A percentile compares a stretch with the other conserved stretches of the same genome.
phyloP scores from a whole-genome alignment of 2,113 vertebrate genomes.

The Actinemys pallida region DNA sequence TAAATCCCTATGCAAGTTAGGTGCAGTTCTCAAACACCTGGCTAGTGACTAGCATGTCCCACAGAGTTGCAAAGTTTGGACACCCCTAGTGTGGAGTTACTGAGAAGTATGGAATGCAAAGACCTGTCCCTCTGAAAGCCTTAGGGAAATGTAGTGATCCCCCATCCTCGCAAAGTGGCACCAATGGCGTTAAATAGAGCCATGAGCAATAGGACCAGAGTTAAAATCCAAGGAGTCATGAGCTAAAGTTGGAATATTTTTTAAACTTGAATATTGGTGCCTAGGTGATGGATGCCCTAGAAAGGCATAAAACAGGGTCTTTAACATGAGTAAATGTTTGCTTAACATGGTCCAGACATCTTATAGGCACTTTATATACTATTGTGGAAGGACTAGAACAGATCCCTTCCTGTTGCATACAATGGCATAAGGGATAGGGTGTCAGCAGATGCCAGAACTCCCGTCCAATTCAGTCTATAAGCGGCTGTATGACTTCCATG shows the following conservation, averaged over 20 bases:
- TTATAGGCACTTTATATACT: not conserved
- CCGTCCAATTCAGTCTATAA: slow-evolving; percentile 33
- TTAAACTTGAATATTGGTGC: not conserved
- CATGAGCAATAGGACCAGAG: not conserved
- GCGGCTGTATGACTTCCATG: not conserved
- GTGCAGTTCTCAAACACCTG: not conserved
- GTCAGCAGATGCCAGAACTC: not conserved
- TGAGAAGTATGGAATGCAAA: fast-evolving
- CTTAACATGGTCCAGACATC: not conserved
- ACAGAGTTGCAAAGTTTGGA: not conserved
- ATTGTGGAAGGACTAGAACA: not conserved
- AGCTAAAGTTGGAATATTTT: not conserved
- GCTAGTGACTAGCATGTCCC: not conserved
- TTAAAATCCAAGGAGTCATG: not conserved
- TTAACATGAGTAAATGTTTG: not conserved
- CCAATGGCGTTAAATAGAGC: not conserved
- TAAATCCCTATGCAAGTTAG: slow-evolving; percentile 25
- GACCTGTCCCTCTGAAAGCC: not conserved
- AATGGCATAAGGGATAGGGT: fast-evolving
- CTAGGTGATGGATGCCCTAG: not conserved
- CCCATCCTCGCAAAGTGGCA: not conserved
- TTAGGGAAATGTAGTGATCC: fast-evolving
- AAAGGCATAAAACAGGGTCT: not conserved
- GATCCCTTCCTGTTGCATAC: not conserved
- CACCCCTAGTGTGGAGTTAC: not conserved